A percentile compares a stretch with the other conserved stretches of the same genome.
These are phyloP conservation scores for Leucozona laternaria DNA, from an alignment of 2,888 invertebrate genomes.

Conservation along the genomic window DNA sequence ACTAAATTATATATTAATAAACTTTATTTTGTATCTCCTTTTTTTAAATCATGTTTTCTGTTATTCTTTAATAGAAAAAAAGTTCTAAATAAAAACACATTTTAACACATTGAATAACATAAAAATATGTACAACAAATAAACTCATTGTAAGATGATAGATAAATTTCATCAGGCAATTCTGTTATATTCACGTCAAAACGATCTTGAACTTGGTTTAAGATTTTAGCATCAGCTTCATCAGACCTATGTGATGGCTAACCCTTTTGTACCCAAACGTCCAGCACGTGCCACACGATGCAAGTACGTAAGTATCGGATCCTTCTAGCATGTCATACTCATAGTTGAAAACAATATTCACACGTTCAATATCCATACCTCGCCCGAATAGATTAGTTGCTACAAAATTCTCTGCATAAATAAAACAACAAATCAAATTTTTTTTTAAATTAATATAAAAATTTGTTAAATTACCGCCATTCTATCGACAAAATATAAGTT, in stretches of 20 bases:
- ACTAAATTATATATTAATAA: conserved; percentile 67
- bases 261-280: conserved; percentile 99
- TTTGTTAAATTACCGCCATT: too few relatives aligned
- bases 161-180: conserved; percentile 99
- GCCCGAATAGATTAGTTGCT: conserved; percentile 99
- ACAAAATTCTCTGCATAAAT: conserved; percentile 92
- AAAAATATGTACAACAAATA: not conserved
- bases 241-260: conserved; percentile 99
- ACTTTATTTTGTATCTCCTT: conserved; percentile 65
- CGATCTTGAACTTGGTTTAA: conserved; percentile 99
- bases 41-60: conserved; percentile 47
- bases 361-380: conserved; percentile 99
- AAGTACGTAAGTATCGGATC: conserved; percentile 99
- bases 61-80: conserved; percentile 64
- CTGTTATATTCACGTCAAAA: conserved; percentile 99
- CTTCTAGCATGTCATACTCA: conserved; percentile 99
- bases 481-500: too few relatives aligned
- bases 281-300: conserved; percentile 98
- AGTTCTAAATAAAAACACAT: conserved; percentile 43
- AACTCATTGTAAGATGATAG: conserved; percentile 96
- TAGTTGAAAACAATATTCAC: conserved; percentile 99
- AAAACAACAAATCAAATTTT: conserved; percentile 76
- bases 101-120: not conserved
- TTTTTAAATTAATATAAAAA: too few relatives aligned
- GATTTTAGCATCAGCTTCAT: conserved; percentile 98